Evolutionary conservation across 2,888 invertebrate genomes (phyloP), one percentile per base, ranked within the genome.

Genomic region (Dichetophora obliterata): DNA sequence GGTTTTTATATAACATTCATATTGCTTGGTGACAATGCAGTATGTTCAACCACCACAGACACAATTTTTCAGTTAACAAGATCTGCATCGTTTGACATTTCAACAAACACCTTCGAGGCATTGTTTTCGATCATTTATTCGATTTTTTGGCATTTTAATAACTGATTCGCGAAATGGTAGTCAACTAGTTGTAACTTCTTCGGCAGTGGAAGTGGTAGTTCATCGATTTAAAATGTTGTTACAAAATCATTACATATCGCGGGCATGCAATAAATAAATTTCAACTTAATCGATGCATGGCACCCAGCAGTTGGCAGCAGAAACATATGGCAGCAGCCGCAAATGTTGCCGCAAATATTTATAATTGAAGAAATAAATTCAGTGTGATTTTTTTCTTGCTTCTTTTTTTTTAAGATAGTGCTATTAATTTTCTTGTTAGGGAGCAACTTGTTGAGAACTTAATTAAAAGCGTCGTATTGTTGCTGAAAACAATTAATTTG

Each of bases 391-490:
- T 43, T 11, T 43, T 43, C 5, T 31, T 31, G 4, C 31, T 43
- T 43, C 37, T 43, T 43, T 43, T 19, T 19, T 19, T 19, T 54
- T 2, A n/a, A 9, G 22, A 54, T 54, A 22, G 19, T 19, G n/a
- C 22, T 54, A 54, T 54, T 54, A 19, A n/a, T 19, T 54, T n/a
- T 54, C 19, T 54, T 22, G 52, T 19, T 16, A 52, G n/a, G 54
- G 9, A 54, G 54, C 19, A 31, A 52, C 22, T 27, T 22, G 27
- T 34, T 31, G 34, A 52, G 70, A 54, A 68, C 57, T 75, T 59
- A 75, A 75, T 75, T 68, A 75, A 75, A 75, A 75, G 43, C 48
- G 54, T n/a, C n/a, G 24, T 61, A 24, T 22, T 24, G 43, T 43
- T 43, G 43, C 14, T 4, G 14, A 43, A 43, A 43, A 43, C 43